Base-by-base conservation (phyloP, 2,888 invertebrate genomes). In the Octonoba sinensis region DNA sequence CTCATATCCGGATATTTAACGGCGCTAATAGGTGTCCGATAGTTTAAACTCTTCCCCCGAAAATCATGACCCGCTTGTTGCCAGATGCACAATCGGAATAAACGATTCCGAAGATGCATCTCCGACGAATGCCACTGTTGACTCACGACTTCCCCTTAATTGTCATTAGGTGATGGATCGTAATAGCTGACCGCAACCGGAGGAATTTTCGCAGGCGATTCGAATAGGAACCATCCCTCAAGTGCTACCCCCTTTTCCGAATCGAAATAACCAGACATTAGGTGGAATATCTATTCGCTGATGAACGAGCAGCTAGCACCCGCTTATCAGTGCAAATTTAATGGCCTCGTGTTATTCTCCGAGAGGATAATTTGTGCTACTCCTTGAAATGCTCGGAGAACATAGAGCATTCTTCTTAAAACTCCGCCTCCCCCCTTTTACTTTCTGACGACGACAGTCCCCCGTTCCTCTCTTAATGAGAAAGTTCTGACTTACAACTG, bases 401-500 rank as follows among this genome's bases (percentile, higher is more conserved):
- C 77, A 62, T 57, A 49, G 73, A 60, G 67, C 67, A 81, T 81
- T 81, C 79, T 81, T 81, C 79, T 81, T 81, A 64, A 74, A 81
- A 57, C n/a, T 59, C 70, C 70, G 20, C 46, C 59, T 20, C 44
- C 69, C 60, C 56, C 77, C 56, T 56, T 47, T 54, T 13, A 18
- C 20, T 18, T 51, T 22, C 56, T 36, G 47, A 20, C 20, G 66
- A 71, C 72, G 78, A 72, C 78, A 79, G 51, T 36, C 36, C 36
- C 36, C 36, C 76, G 62, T 49, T 65, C 69, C 74, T 69, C 24
- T 65, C 74, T 75, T 82, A 82, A 82, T 82, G 81, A 82, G 81
- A 82, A 82, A 75, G 73, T 81, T 74, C 81, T 75, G 81, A 75
- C 74, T 82, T 82, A 82, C 81, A 75, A 75, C 70, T 82, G 81